These are phyloP conservation scores for Amia ocellicauda DNA, from an alignment of 2,113 vertebrate genomes.

Conservation along the genomic window DNA sequence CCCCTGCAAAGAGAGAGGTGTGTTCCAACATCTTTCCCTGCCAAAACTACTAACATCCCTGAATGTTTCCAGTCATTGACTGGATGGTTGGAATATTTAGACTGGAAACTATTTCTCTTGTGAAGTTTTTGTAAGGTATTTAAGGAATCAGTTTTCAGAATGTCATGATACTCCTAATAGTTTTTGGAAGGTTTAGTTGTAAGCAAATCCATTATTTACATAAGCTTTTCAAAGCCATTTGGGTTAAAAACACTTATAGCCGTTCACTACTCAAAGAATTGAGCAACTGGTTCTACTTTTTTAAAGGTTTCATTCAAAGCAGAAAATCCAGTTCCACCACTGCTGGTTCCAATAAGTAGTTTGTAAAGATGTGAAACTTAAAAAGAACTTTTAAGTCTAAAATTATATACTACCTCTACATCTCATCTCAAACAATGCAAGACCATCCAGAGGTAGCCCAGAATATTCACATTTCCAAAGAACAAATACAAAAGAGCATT, in stretches of 20 bases:
- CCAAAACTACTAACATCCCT: constrained; percentile 25
- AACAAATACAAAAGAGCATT: no score
- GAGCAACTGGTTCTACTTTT: constrained; percentile 23
- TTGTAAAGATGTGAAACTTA: no score
- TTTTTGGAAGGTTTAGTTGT: constrained; percentile 51
- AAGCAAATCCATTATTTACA: constrained; percentile 52
- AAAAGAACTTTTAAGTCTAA: no score
- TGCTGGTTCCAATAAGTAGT: constrained; percentile 34
- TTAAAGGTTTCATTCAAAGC: constrained; percentile 29
- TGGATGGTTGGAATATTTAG: constrained; percentile 38
- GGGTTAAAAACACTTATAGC: constrained; percentile 34
- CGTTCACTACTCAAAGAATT: constrained; percentile 27
- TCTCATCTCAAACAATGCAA: no score
- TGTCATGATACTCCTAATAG: constrained; percentile 34
- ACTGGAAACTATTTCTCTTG: constrained; percentile 41
- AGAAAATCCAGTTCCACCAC: constrained; percentile 32
- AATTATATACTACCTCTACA: no score
- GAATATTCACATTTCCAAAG: no score
- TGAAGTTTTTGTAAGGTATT: constrained; percentile 31
- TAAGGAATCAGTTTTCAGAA: constrained; percentile 48
- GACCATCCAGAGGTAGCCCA: no score
- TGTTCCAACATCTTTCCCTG: constrained; percentile 38
- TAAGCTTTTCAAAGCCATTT: constrained; percentile 48
- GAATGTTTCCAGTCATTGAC: constrained; percentile 38
- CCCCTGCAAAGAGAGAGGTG: constrained; percentile 50